Evolutionary conservation across 2,113 vertebrate species (phyloP).

Genomic region (Nothobranchius furzeri): DNA sequence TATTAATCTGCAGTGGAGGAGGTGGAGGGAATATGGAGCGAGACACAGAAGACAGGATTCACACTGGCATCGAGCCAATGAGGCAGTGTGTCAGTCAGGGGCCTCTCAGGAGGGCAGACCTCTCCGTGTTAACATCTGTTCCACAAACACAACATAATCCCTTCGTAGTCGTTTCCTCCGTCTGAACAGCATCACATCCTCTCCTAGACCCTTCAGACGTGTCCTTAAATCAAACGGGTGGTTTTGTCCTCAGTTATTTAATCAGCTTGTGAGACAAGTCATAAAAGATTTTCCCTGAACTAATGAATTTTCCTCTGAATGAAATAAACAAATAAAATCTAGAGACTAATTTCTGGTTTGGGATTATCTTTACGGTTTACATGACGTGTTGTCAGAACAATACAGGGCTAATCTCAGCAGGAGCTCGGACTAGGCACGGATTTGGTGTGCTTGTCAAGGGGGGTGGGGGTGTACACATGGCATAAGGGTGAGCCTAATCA

Average conservation of each 20-base stretch:
- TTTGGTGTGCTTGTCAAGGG: constrained; percentile 43
- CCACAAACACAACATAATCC: constrained; percentile 54
- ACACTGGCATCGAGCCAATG: constrained; percentile 53
- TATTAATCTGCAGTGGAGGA: constrained; percentile 43
- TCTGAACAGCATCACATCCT: background rate
- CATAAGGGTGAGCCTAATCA: constrained; percentile 72
- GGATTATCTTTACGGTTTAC: constrained; percentile 7
- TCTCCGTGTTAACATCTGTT: constrained; percentile 71
- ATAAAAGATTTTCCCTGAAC: too few relatives aligned
- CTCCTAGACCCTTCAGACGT: too few relatives aligned
- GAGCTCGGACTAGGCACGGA: constrained; percentile 54
- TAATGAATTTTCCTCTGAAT: too few relatives aligned
- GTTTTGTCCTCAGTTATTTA: too few relatives aligned
- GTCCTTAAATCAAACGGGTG: too few relatives aligned
- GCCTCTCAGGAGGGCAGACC: constrained; percentile 45
- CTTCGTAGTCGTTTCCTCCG: constrained; percentile 37
- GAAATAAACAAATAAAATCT: too few relatives aligned
- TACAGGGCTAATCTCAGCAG: constrained; percentile 59
- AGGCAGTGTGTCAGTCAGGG: constrained; percentile 56
- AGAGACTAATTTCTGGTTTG: background rate
- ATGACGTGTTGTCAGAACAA: constrained; percentile 60
- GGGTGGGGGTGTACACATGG: constrained; percentile 65
- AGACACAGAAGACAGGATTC: constrained; percentile 50
- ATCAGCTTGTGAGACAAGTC: too few relatives aligned
- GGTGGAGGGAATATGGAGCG: constrained; percentile 21